A percentile compares a stretch with the other conserved stretches of the same genome.
phyloP scores from a whole-genome alignment of 2,797 vertebrate species.

The Sitta carolinensis region DNA sequence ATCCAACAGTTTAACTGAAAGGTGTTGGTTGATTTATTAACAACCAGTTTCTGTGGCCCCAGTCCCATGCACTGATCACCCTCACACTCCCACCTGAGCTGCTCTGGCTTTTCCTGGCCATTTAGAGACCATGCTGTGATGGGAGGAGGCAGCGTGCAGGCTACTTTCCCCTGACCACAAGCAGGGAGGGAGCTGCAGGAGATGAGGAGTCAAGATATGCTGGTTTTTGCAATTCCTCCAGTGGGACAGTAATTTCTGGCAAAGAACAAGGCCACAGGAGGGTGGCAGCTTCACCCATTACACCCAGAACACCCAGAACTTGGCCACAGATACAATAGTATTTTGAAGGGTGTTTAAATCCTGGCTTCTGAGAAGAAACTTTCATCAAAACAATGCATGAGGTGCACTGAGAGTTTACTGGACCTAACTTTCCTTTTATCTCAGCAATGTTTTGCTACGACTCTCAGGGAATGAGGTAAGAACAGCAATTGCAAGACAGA shows the following conservation, averaged over 20 bases:
- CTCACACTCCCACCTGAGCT: fast-evolving
- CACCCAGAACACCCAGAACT: fast-evolving
- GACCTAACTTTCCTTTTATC: not conserved
- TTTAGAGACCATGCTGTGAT: not conserved
- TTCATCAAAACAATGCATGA: not conserved
- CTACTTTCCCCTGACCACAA: fast-evolving
- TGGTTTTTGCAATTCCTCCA: not conserved
- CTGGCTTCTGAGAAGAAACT: not conserved
- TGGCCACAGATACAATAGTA: fast-evolving
- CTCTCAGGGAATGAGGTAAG: not conserved
- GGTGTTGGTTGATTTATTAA: not conserved
- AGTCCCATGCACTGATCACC: not conserved
- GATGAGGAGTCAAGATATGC: not conserved
- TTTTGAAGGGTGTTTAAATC: not conserved
- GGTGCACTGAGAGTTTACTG: not conserved
- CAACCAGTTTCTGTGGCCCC: fast-evolving
- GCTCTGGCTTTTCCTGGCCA: not conserved
- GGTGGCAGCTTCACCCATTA: not conserved
- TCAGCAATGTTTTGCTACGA: not conserved
- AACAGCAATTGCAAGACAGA: not conserved
- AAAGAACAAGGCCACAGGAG: not conserved
- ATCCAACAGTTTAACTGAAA: not conserved
- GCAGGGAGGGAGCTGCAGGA: not conserved
- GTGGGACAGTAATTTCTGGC: not conserved
- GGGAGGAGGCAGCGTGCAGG: not conserved